Percentiles rank a stretch among this genome's conserved stretches.
These are phyloP conservation scores for Archilochus colubris DNA, from an alignment of 2,113 vertebrate species.

Conservation along the genomic window DNA sequence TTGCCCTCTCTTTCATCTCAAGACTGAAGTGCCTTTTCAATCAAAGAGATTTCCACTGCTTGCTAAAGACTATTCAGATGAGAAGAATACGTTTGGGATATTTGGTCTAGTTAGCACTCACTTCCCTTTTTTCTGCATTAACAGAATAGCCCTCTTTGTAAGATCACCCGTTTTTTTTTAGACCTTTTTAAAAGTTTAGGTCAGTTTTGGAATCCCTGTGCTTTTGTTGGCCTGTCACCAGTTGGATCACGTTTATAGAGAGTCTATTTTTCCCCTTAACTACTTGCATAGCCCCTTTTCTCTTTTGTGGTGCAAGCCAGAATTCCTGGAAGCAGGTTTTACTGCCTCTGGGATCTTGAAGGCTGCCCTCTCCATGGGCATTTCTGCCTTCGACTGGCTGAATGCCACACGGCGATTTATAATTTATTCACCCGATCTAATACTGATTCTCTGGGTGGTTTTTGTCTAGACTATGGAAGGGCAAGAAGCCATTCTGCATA, in stretches of 20 bases:
- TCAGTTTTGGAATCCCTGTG: conserved; percentile 17
- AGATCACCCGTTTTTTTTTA: background rate
- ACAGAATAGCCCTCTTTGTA: conserved; percentile 36
- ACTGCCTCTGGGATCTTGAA: background rate
- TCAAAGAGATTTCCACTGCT: conserved; percentile 23
- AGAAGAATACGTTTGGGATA: conserved; percentile 23
- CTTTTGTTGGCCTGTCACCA: conserved; percentile 62
- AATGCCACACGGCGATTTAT: background rate
- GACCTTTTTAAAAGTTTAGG: conserved; percentile 14
- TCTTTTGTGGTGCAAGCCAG: conserved; percentile 25
- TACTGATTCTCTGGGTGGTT: conserved; percentile 39
- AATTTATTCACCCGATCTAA: background rate
- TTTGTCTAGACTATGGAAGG: conserved; percentile 75
- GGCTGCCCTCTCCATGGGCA: background rate
- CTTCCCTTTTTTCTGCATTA: background rate
- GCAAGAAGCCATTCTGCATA: conserved; percentile 39
- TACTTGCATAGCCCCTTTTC: conserved; percentile 22
- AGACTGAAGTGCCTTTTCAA: conserved; percentile 31
- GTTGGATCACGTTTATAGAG: background rate
- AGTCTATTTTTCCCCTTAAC: background rate
- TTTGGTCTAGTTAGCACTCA: conserved; percentile 32
- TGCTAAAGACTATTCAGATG: conserved; percentile 47
- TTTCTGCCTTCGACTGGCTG: background rate
- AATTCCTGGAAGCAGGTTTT: conserved; percentile 34
- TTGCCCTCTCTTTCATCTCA: conserved; percentile 46